Base-by-base conservation (phyloP, 2,888 invertebrate species). In the Congeria kusceri region DNA sequence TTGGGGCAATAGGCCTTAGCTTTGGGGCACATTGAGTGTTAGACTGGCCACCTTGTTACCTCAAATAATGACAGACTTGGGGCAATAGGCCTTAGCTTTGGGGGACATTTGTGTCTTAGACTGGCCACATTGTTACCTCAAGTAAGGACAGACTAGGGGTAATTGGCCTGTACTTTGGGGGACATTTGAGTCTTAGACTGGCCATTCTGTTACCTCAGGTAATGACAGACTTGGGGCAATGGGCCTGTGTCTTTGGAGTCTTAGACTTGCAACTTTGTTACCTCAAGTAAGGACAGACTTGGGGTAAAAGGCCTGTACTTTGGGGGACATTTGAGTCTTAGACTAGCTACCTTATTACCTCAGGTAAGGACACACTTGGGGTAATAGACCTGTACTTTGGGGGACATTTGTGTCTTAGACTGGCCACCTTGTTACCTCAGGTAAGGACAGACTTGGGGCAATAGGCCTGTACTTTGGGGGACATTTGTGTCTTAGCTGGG, bases 101-200 rank as follows among this genome's bases (percentile, higher is more conserved):
- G 39, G 39, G 39, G 39, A 39, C 15, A 39, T 39, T 39, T 39
- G 5, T 13, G 39, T 39, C 13, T 13, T 13, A 39, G 15, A 3
- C 39, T 39, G 39, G 39, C 39, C 15, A 13, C 13, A 1, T 39
- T 39, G 39, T 7, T 39, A n/a, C n/a, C n/a, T n/a, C n/a, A n/a
- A n/a, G n/a, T n/a, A 39, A 44, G 15, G 25, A 67, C 9, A 57
- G 83, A 27, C 29, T 83, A 23, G 83, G 79, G 3, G 63, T 61
- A 3, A 49, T 83, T 0, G 83, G 79, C 18, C 63, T 83, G 5
- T 83, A 79, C 71, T 79, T 66, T 61, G 83, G 83, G 13, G 83
- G 77, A 11, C 46, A 39, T 15, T 25, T 83, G 25, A 64, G 56
- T 27, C 44, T 79, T 7, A 47, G 25, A 23, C 27, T 74, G 1